phyloP scores from a whole-genome alignment of 2,888 invertebrate genomes.

The Drosophila hamatofila region DNA sequence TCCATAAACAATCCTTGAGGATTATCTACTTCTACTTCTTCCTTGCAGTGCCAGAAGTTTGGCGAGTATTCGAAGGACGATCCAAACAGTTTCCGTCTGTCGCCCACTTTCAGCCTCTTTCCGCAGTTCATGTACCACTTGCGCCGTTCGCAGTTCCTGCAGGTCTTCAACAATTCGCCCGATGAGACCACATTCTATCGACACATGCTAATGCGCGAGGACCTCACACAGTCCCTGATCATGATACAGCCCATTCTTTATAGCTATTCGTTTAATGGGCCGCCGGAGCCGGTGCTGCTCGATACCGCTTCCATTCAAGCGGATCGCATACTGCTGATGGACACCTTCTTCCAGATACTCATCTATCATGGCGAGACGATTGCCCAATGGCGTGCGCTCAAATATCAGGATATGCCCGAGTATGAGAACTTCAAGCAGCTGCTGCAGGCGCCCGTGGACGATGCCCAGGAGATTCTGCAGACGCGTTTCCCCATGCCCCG shows the following conservation, averaged over 20 bases:
- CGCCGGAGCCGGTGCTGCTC: conserved; percentile 97
- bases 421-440: conserved; percentile 99
- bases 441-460: conserved; percentile 96
- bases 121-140: conserved; percentile 99
- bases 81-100: conserved; percentile 97
- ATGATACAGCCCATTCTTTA: conserved; percentile 99
- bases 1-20: too few relatives aligned
- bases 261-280: conserved; percentile 99
- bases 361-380: conserved; percentile 99
- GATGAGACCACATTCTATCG: conserved; percentile 99
- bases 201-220: conserved; percentile 98
- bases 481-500: conserved; percentile 99
- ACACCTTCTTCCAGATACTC: conserved; percentile 99
- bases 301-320: conserved; percentile 99
- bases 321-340: conserved; percentile 99
- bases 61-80: conserved; percentile 99
- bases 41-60: conserved; percentile 97
- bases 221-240: conserved; percentile 97
- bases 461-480: conserved; percentile 98
- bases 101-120: conserved; percentile 98
- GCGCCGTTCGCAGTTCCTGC: conserved; percentile 98
- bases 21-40: not conserved
- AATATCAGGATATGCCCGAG: conserved; percentile 98
- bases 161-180: conserved; percentile 99
- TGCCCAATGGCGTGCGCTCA: conserved; percentile 97